Evolutionary conservation across 2,797 vertebrate species (phyloP).

Genomic region (Bufotes viridis): DNA sequence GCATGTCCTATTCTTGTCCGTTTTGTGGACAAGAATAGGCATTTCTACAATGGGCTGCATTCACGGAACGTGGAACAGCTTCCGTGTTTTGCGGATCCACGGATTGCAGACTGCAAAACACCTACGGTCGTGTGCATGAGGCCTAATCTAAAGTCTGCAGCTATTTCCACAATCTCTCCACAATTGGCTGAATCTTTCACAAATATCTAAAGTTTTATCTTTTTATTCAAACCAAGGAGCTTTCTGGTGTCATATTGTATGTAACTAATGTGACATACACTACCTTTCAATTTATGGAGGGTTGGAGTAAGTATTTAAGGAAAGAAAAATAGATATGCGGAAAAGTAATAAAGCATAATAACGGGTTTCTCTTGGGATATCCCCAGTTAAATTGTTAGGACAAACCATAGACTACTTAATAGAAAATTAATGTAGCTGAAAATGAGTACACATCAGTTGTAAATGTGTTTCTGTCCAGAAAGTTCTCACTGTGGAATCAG

Average conservation of each 20-base stretch:
- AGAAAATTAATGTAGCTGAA: conserved; percentile 56
- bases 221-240: neutral
- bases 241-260: neutral
- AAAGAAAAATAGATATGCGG: neutral
- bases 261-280: neutral
- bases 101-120: too few species aligned
- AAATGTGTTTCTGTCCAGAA: conserved; percentile 43
- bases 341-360: conserved; percentile 6
- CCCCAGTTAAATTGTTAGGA: conserved; percentile 1
- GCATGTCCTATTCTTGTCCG: too few species aligned
- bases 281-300: neutral
- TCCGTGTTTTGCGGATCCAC: too few species aligned
- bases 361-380: conserved; percentile 20
- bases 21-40: too few species aligned
- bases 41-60: too few species aligned
- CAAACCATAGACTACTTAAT: conserved; percentile 44
- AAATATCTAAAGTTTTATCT: neutral
- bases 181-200: neutral
- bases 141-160: too few species aligned
- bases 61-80: too few species aligned
- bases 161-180: too few species aligned
- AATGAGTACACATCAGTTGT: conserved; percentile 44
- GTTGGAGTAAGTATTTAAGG: neutral
- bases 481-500: conserved; percentile 26
- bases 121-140: too few species aligned